These are phyloP conservation scores for Didymodactylos carnosus DNA, from an alignment of 2,888 invertebrate species.

Conservation along the genomic window DNA sequence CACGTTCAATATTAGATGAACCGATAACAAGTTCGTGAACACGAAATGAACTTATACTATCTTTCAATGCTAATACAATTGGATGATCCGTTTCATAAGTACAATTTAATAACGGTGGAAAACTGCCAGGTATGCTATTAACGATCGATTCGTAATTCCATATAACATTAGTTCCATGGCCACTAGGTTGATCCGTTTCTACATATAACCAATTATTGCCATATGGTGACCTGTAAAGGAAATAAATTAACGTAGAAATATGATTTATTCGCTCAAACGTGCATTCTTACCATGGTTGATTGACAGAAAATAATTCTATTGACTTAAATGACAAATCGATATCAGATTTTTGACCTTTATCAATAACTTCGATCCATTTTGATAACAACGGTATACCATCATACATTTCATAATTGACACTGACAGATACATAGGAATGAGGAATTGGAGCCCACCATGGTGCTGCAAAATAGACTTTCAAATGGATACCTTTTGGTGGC, in stretches of 20 bases:
- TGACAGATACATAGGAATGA: constrained; percentile 15
- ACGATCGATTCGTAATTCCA: constrained; percentile 16
- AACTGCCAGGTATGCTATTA: constrained; percentile 17
- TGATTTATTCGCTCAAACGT: background rate
- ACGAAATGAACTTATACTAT: constrained; percentile 15
- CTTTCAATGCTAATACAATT: background rate
- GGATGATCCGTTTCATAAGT: constrained; percentile 12
- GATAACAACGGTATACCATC: constrained; percentile 17
- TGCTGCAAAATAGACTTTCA: constrained; percentile 14
- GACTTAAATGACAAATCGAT: constrained; percentile 15
- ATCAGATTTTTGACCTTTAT: background rate
- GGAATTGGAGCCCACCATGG: constrained; percentile 14
- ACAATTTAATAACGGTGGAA: constrained; percentile 16
- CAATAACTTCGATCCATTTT: constrained; percentile 16
- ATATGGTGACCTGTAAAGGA: background rate
- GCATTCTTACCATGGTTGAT: constrained; percentile 17
- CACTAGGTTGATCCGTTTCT: constrained; percentile 14
- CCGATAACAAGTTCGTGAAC: constrained; percentile 17
- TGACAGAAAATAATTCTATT: constrained; percentile 17
- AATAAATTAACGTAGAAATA: background rate
- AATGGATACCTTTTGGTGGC: constrained; percentile 17
- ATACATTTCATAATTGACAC: constrained; percentile 18
- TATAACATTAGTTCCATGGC: constrained; percentile 15
- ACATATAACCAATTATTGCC: constrained; percentile 16
- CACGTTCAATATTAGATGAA: constrained; percentile 16